These are phyloP conservation scores for Papilio elwesi DNA, from an alignment of 2,888 invertebrate species.

Conservation along the genomic window DNA sequence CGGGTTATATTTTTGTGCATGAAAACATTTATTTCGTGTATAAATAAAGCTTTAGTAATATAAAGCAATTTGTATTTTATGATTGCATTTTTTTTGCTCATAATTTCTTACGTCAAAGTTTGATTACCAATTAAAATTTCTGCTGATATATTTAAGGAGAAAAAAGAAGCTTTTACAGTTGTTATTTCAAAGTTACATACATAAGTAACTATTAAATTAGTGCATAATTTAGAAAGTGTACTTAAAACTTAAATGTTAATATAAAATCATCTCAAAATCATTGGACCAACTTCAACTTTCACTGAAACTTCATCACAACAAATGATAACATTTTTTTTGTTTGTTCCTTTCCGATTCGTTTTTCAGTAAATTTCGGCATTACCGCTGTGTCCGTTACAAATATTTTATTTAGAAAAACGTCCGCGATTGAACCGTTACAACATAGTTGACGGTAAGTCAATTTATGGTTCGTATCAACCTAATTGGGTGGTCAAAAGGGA, in stretches of 20 bases:
- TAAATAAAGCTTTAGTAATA: too few species aligned
- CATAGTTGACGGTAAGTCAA: not conserved
- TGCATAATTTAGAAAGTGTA: conserved; percentile 31
- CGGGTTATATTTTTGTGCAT: too few species aligned
- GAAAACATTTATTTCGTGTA: too few species aligned
- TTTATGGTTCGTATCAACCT: not conserved
- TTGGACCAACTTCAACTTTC: conserved; percentile 42
- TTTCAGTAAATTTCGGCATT: conserved; percentile 14
- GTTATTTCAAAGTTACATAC: not conserved
- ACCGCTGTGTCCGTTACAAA: conserved; percentile 18
- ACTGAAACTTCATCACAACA: conserved; percentile 35
- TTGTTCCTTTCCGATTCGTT: conserved; percentile 9
- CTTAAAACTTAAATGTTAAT: conserved; percentile 22
- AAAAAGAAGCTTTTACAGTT: too few species aligned
- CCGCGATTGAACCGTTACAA: not conserved
- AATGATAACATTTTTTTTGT: conserved; percentile 14
- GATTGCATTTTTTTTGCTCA: too few species aligned
- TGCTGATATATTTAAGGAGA: too few species aligned
- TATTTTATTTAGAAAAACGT: conserved; percentile 7
- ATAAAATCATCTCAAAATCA: conserved; percentile 43
- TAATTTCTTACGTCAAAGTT: too few species aligned
- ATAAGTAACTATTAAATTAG: not conserved
- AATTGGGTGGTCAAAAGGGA: too few species aligned
- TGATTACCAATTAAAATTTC: too few species aligned
- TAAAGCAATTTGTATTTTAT: too few species aligned